These are phyloP conservation scores for Chromoteleia sp. DNA, from an alignment of 2,888 invertebrate species.

Conservation along the genomic window DNA sequence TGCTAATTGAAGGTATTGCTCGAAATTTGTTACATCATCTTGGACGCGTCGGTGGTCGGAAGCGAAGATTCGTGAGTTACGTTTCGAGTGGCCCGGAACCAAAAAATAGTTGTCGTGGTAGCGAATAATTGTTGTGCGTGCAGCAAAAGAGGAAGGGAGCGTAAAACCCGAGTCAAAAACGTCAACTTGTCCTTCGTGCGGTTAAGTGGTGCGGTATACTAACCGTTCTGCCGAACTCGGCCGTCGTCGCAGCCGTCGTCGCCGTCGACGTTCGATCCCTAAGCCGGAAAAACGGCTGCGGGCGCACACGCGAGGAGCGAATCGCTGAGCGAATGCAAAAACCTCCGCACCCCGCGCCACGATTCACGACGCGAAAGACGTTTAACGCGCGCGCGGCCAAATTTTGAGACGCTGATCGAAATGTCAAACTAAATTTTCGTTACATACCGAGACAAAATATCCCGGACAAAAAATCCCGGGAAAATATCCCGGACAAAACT, in stretches of 20 bases:
- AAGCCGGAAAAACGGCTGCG: slow-evolving; percentile 45
- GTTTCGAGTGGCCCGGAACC: no score
- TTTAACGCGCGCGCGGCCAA: neutral
- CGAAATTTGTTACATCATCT: no score
- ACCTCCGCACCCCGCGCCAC: neutral
- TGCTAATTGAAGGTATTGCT: no score
- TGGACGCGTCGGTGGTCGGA: no score
- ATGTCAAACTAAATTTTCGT: no score
- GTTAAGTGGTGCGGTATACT: slow-evolving; percentile 79
- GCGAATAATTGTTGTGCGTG: slow-evolving; percentile 27
- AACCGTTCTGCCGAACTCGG: slow-evolving; percentile 76
- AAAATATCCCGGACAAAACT: no score
- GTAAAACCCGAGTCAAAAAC: slow-evolving; percentile 77
- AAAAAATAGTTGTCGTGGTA: neutral
- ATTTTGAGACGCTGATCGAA: neutral
- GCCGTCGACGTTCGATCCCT: slow-evolving; percentile 33
- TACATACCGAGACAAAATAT: no score
- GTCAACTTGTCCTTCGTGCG: slow-evolving; percentile 78
- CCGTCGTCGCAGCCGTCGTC: slow-evolving; percentile 29
- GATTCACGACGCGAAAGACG: slow-evolving; percentile 25
- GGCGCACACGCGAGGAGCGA: slow-evolving; percentile 13
- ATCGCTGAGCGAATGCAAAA: slow-evolving; percentile 20
- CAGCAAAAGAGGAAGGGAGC: slow-evolving; percentile 28
- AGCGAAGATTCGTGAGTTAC: no score
- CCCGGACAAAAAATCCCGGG: no score